phyloP scores from a whole-genome alignment of 2,888 invertebrate species.

The Yponomeuta cagnagella region DNA sequence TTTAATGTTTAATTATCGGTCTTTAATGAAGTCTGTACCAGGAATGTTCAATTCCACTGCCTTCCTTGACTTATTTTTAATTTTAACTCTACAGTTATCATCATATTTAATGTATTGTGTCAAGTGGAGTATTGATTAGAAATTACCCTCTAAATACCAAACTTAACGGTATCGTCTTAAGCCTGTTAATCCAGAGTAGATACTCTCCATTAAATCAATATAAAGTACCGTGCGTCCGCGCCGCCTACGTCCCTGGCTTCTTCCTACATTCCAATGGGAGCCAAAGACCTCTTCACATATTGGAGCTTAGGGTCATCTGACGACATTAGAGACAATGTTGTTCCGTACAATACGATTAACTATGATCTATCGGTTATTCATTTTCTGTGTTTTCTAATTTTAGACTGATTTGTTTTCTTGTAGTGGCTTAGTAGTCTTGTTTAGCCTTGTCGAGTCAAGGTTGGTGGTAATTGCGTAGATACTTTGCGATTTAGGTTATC shows the following conservation, averaged over 20 bases:
- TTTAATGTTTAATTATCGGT: background rate
- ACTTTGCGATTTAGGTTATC: too few relatives aligned
- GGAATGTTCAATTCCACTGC: too few relatives aligned
- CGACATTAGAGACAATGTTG: background rate
- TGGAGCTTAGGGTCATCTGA: constrained; percentile 36
- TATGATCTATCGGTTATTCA: background rate
- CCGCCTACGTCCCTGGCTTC: constrained; percentile 45
- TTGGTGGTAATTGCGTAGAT: too few relatives aligned
- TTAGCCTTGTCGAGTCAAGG: too few relatives aligned
- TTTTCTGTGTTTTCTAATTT: background rate
- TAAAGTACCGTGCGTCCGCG: constrained; percentile 51
- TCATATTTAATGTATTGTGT: too few relatives aligned
- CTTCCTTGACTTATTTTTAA: too few relatives aligned
- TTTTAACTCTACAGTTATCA: too few relatives aligned
- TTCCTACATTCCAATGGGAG: constrained; percentile 63
- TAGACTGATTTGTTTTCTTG: background rate
- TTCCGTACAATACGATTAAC: background rate
- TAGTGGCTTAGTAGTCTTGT: too few relatives aligned
- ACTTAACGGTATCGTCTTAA: constrained; percentile 2
- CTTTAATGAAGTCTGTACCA: background rate
- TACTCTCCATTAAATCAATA: constrained; percentile 70
- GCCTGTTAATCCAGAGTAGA: constrained; percentile 50
- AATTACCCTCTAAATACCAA: background rate
- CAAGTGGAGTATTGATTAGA: background rate
- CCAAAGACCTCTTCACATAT: constrained; percentile 71